Conservation (phyloP, 2,113 vertebrate genomes). For the Otus sunia region DNA sequence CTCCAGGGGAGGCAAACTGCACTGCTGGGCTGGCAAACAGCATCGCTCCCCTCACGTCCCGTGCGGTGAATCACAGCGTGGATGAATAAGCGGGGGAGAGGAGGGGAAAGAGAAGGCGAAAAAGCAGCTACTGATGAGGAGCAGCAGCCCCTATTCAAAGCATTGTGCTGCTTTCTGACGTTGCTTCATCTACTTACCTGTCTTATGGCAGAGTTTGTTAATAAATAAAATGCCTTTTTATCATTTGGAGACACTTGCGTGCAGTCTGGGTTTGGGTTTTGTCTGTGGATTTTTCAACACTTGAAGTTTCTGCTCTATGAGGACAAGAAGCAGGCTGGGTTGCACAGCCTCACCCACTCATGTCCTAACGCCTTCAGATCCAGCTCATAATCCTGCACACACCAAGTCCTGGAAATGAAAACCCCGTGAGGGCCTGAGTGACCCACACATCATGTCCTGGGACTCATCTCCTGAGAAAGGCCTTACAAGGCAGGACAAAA, state of each 20-base stretch:
- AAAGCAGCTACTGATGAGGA: background rate
- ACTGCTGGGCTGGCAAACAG: background rate
- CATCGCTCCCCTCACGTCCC: background rate
- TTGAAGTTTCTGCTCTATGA: background rate
- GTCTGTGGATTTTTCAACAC: background rate
- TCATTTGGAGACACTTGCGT: background rate
- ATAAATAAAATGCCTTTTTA: background rate
- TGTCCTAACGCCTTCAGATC: rapidly evolving
- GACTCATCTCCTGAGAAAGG: background rate
- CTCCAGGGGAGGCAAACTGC: background rate
- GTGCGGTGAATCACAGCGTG: background rate
- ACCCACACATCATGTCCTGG: background rate
- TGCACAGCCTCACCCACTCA: background rate
- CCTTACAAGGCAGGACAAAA: background rate
- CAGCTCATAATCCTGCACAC: background rate
- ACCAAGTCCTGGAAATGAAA: background rate
- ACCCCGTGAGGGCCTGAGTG: rapidly evolving
- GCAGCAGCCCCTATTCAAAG: background rate
- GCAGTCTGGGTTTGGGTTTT: background rate
- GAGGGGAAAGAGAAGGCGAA: too few species aligned
- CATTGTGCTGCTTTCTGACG: background rate
- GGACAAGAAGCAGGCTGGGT: too few species aligned
- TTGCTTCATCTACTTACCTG: background rate
- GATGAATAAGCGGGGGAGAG: too few species aligned
- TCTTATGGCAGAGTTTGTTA: background rate